Conservation (phyloP, 2,113 vertebrate genomes). For the Cyprichromis sp. region DNA sequence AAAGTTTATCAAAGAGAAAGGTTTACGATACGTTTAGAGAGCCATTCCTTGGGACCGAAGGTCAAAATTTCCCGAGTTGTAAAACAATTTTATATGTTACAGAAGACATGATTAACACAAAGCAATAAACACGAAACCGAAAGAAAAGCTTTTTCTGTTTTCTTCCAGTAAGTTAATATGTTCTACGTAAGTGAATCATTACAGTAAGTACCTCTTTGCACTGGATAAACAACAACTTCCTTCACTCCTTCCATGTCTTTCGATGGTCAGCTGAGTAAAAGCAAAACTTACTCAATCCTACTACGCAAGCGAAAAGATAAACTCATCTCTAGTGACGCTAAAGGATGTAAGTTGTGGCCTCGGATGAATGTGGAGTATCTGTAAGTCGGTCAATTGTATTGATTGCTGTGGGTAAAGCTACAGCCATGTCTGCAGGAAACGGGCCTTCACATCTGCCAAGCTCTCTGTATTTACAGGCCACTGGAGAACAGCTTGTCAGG, state of each 20-base stretch:
- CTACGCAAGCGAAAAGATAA: constrained; percentile 42
- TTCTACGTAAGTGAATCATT: constrained; percentile 18
- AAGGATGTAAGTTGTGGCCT: constrained; percentile 36
- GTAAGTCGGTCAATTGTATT: constrained; percentile 45
- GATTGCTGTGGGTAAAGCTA: constrained; percentile 40
- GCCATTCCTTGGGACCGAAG: neutral
- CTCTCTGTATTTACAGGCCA: constrained; percentile 58
- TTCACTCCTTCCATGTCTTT: constrained; percentile 5
- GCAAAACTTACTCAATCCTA: constrained; percentile 34
- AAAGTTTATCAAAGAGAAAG: neutral
- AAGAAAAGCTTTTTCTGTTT: neutral
- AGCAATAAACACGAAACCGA: neutral
- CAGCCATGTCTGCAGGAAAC: constrained; percentile 24
- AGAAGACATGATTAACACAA: neutral
- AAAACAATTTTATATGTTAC: neutral
- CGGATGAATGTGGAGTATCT: constrained; percentile 46
- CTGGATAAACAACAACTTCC: constrained; percentile 56
- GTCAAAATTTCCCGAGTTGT: neutral
- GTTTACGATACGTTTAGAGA: neutral
- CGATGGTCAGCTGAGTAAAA: neutral
- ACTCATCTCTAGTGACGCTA: constrained; percentile 44
- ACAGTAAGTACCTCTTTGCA: constrained; percentile 26
- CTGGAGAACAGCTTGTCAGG: constrained; percentile 50
- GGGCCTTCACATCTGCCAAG: constrained; percentile 51
- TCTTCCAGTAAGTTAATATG: constrained; percentile 31